Base-by-base conservation (phyloP, 2,797 vertebrate genomes). In the Ispidina picta region DNA sequence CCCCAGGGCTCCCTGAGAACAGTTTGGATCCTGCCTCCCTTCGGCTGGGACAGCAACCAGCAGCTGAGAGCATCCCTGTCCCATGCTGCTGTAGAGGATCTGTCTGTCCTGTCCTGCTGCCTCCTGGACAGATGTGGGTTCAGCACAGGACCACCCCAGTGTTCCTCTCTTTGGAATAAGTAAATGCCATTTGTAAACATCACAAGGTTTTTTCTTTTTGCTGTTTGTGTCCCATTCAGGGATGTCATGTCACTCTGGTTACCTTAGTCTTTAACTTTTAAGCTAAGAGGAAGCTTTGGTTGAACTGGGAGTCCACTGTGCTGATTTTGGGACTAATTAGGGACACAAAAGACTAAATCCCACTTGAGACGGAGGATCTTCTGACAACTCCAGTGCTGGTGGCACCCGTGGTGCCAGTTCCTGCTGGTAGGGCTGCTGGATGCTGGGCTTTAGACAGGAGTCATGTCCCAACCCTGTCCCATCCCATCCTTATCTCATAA, bases 221-320 rank as follows among this genome's bases (percentile, higher is more conserved):
- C 22, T 0, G 6, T 9, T 31, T 16, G 3, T 4, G 25, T 19
- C 4, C 4, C 18, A 3, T 23, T 63, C 31, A 31, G n/a, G 54
- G n/a, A 18, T 0, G 2, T 9, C 8, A 6, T 2, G 26, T 49
- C 48, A 49, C 48, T 49, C 23, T 49, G 23, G n/a, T 10, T 19
- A 46, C 29, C 18, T 31, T 13, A 15, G 2, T 10, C 51, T 29
- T 31, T 35, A 35, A 31, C 12, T 14, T 39, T 49, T 19, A 46
- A 41, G 63, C 35, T 12, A 9, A 55, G 25, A 31, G 21, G 43
- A 66, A 74, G 75, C 2, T 17, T 39, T 31, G 68, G 43, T 55
- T 21, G 23, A 29, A 17, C 31, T 3, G 7, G 33, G 29, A 43
- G 31, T 29, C 41, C 25, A 6, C 9, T 3, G 3, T 22, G n/a